These are phyloP conservation scores for Smutsia gigantea DNA, from an alignment of 2,797 vertebrate genomes.

Conservation along the genomic window DNA sequence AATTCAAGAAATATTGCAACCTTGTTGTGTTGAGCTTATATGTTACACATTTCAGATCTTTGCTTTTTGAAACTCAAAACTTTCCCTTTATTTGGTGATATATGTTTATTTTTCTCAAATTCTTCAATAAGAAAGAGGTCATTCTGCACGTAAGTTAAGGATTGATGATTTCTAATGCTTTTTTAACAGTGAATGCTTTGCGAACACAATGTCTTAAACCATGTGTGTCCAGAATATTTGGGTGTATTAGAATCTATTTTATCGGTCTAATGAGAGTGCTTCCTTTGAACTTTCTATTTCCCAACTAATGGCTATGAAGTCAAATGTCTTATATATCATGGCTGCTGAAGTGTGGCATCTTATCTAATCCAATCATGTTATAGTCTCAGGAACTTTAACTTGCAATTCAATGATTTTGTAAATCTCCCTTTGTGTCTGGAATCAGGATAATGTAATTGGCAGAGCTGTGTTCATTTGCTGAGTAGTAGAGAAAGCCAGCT, in stretches of 20 bases:
- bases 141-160: neutral
- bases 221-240: neutral
- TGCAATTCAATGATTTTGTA: constrained; percentile 23
- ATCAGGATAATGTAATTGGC: neutral
- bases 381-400: neutral
- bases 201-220: neutral
- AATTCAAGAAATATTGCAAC: neutral
- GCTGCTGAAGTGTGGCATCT: neutral
- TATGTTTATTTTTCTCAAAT: neutral
- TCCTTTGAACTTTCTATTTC: neutral
- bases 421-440: neutral
- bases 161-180: neutral
- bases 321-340: neutral
- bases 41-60: neutral
- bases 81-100: neutral
- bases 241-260: neutral
- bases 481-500: neutral
- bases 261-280: neutral
- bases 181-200: neutral
- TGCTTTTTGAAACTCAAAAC: neutral
- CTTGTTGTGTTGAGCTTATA: neutral
- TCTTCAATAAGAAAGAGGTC: neutral
- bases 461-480: neutral
- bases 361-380: neutral
- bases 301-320: neutral